A percentile compares a stretch with the other conserved stretches of the same genome.
Evolutionary conservation across 2,113 vertebrate species (phyloP).

Genomic region (Eclectus roratus): DNA sequence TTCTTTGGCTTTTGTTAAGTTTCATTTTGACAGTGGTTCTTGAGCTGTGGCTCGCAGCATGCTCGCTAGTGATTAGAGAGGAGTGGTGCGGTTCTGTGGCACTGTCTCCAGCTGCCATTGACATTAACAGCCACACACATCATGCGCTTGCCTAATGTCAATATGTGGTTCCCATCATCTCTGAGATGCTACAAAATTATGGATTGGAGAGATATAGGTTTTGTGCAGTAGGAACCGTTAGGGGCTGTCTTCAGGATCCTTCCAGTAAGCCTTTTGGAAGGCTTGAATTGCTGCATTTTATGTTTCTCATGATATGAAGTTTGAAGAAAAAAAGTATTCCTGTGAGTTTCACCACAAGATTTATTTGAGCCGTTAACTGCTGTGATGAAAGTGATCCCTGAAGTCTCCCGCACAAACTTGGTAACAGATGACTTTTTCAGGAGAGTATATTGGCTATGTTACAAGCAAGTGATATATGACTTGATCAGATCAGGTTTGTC

Average conservation of each 20-base stretch:
- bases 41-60: neutral
- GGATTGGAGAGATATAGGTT: neutral
- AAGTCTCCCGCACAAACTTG: slow-evolving; percentile 16
- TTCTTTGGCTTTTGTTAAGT: neutral
- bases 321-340: neutral
- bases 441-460: slow-evolving; percentile 21
- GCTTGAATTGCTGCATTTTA: neutral
- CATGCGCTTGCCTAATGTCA: neutral
- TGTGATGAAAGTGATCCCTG: slow-evolving; percentile 24
- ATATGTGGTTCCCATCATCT: neutral
- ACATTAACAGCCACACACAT: neutral
- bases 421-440: slow-evolving; percentile 53
- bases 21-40: neutral
- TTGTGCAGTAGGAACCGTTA: neutral
- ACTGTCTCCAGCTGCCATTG: neutral
- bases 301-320: neutral
- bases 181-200: neutral
- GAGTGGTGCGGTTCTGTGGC: neutral
- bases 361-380: neutral
- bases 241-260: neutral
- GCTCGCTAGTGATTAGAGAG: neutral
- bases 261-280: neutral
- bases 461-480: slow-evolving; percentile 8
- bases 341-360: neutral
- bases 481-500: neutral